Evolutionary conservation across 2,113 vertebrate genomes (phyloP), one percentile per base, ranked within the genome.

Genomic region (Oryzias curvinotus): DNA sequence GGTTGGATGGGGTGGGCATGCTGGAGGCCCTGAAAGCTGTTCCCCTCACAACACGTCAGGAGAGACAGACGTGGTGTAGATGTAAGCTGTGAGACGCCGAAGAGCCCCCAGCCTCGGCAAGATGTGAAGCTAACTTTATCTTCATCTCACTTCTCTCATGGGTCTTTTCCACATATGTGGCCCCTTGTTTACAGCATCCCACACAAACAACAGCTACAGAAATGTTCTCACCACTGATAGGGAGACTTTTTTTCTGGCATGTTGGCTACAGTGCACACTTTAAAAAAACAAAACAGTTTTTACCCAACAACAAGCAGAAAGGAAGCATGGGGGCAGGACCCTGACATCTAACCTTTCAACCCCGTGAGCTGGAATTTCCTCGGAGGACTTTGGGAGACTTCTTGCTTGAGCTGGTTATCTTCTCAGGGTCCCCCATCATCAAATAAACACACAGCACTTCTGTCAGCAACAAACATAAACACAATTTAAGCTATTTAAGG

Each of bases 401-500:
- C 30, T 16, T 56, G 69, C 65, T 72, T 59, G 53, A 5, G 47
- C 49, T 78, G 64, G 63, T 72, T 74, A 77, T 88, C 87, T 88
- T 89, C 84, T 82, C 87, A 89, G 78, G 83, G 69, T 75, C 78
- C 79, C 62, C 63, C 52, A 10, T 21, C 15, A n/a, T 76, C 56
- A 76, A 70, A 64, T 88, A 89, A 83, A 88, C 84, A 84, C 53
- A 68, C 55, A 19, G 54, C 69, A 61, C 75, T 84, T 83, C 81
- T 75, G 83, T 84, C 87, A 82, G 75, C 53, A 46, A 52, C 56
- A 67, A 16, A 28, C 25, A 71, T 82, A 88, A 85, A 87, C 87
- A 79, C 14, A 10, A 28, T 19, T 21, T 51, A 58, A 82, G 66
- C 52, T 17, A 30, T 49, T 50, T 23, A 51, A 58, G 62, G 46